Conservation (phyloP, 2,797 vertebrate genomes). For the Typhlichthys eigenmanni region DNA sequence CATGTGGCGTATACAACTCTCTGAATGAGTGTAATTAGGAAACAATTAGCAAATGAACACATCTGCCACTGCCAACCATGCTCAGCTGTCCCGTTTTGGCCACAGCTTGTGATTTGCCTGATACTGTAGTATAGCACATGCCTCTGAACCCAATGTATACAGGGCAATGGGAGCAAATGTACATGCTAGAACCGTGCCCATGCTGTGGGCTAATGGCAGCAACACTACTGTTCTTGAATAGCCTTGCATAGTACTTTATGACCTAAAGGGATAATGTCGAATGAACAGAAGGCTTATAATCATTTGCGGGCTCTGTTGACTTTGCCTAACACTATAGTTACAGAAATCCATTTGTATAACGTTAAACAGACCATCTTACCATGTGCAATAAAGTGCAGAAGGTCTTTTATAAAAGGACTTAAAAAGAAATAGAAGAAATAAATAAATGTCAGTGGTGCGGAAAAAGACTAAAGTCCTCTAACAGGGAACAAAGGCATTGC, state of each 20-base stretch:
- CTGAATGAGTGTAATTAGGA: conserved; percentile 74
- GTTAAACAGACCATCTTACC: background rate
- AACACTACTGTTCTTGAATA: conserved; percentile 50
- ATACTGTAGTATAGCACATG: conserved; percentile 44
- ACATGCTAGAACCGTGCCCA: conserved; percentile 29
- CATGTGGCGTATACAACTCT: conserved; percentile 69
- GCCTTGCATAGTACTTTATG: conserved; percentile 25
- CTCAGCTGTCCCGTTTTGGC: conserved; percentile 53
- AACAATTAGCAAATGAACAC: conserved; percentile 77
- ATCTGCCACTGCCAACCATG: conserved; percentile 51
- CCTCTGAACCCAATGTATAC: conserved; percentile 31
- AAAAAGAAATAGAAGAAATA: conserved; percentile 17
- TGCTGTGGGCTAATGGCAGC: conserved; percentile 60
- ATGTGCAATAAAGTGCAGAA: conserved; percentile 6
- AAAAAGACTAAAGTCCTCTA: conserved; percentile 57
- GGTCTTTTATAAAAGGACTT: background rate
- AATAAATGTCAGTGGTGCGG: conserved; percentile 22
- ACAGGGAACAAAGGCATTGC: conserved; percentile 65
- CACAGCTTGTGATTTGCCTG: conserved; percentile 54
- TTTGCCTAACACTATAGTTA: conserved; percentile 18
- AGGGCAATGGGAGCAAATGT: conserved; percentile 52
- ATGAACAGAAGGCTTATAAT: conserved; percentile 38
- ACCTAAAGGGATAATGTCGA: conserved; percentile 14
- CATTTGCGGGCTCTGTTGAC: conserved; percentile 28
- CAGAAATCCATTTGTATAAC: background rate